phyloP scores from a whole-genome alignment of 2,113 vertebrate genomes.

The Ancistrus triradiatus region DNA sequence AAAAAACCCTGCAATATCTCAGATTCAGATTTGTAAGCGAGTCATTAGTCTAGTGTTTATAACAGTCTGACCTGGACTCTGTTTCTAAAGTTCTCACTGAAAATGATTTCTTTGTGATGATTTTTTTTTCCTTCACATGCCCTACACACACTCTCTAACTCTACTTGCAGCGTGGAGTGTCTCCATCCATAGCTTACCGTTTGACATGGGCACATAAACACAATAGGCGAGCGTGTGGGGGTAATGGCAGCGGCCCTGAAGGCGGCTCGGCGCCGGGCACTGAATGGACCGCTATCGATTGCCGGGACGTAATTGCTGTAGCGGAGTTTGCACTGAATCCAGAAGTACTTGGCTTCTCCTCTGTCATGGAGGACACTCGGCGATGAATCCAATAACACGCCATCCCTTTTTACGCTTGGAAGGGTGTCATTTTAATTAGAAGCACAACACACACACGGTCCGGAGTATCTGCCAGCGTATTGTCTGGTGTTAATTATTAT shows the following conservation, averaged over 20 bases:
- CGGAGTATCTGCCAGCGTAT: slow-evolving; percentile 4
- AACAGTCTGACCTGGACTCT: no score
- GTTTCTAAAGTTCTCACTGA: no score
- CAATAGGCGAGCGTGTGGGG: slow-evolving; percentile 10
- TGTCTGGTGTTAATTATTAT: slow-evolving; percentile 24
- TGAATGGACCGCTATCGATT: slow-evolving; percentile 31
- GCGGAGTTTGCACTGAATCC: slow-evolving; percentile 16
- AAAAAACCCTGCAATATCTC: no score
- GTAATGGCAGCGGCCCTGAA: slow-evolving; percentile 24
- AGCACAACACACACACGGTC: slow-evolving; percentile 2
- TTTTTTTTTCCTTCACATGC: no score
- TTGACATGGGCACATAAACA: slow-evolving; percentile 23
- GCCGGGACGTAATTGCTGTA: slow-evolving; percentile 36
- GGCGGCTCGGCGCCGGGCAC: slow-evolving; percentile 19
- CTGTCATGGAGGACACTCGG: slow-evolving; percentile 3
- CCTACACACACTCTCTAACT: no score
- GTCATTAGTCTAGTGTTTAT: no score
- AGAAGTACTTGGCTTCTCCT: slow-evolving; percentile 12
- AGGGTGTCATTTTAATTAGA: slow-evolving; percentile 26
- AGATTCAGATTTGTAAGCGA: no score
- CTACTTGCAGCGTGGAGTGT: not conserved
- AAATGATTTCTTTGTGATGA: no score
- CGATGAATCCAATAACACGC: slow-evolving; percentile 13
- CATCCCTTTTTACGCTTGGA: slow-evolving; percentile 17
- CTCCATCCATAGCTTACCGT: not conserved